Evolutionary conservation across 2,797 vertebrate species (phyloP), one percentile per base, ranked within the genome.

Genomic region (Sorex maritimensis): DNA sequence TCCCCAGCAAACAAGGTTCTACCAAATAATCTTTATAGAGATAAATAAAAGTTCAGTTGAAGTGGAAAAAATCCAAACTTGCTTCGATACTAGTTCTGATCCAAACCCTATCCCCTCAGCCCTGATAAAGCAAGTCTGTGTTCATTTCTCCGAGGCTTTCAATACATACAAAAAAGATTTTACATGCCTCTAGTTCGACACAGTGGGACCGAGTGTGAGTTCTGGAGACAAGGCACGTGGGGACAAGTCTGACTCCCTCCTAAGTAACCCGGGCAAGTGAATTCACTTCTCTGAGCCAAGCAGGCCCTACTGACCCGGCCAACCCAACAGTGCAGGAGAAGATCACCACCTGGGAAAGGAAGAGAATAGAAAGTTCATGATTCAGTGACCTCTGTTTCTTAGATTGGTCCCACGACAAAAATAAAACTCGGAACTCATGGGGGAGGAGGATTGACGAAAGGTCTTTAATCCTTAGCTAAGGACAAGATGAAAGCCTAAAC

Each of bases 401-500:
- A 73, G 52, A 71, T 1, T n/a, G 34, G 69, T 74, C 28, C n/a
- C 28, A 44, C 72, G 87, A 84, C 49, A 15, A 73, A 86, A 52
- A 52, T 52, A 52, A 52, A 90, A 85, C 30, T 85, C 86, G 6
- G 73, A 90, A 77, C n/a, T 24, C 71, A 34, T 10, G 15, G 34
- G 90, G 34, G 24, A 84, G 11, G 8, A 73, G 0, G 61, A 63
- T 44, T 91, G 86, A 82, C 87, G 92, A 79, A 95, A 58, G 63
- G 52, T 78, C 93, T 13, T 75, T 88, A 95, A 95, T 95, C 95
- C 92, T 95, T 96, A 96, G 92, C 44, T 41, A 89, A 93, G 38
- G 73, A 77, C 69, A 94, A 81, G 81, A 84, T 84, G 68, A 85
- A 95, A 88, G 69, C 81, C 93, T 91, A 81, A 93, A 88, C 93